Conservation (phyloP, 2,113 vertebrate genomes). For the Anolis carolinensis region DNA sequence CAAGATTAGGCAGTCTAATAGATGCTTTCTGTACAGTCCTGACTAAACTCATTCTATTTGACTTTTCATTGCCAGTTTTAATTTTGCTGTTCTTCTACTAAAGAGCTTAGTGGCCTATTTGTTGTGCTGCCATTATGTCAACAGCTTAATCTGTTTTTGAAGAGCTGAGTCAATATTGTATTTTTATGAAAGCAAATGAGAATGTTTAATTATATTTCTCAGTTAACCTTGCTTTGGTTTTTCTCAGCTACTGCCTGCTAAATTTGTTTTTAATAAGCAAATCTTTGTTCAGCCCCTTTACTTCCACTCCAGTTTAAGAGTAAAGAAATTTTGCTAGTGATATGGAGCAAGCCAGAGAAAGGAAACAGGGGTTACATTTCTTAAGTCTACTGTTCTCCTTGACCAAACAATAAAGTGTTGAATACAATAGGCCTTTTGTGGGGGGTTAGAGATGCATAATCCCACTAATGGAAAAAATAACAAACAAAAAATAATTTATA, state of each 20-base stretch:
- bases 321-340: not conserved
- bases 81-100: constrained; percentile 68
- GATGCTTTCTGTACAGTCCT: constrained; percentile 57
- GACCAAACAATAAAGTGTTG: not conserved
- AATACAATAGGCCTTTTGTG: not conserved
- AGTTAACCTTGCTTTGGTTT: constrained; percentile 65
- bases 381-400: fast-evolving
- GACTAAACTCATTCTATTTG: constrained; percentile 67
- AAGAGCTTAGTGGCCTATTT: constrained; percentile 63
- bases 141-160: constrained; percentile 71
- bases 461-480: too few relatives aligned
- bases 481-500: too few relatives aligned
- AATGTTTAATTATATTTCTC: constrained; percentile 71
- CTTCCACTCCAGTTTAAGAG: not conserved
- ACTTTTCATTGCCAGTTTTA: constrained; percentile 59
- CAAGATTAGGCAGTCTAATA: constrained; percentile 64
- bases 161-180: constrained; percentile 68
- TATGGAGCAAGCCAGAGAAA: not conserved
- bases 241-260: constrained; percentile 47
- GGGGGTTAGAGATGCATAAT: too few relatives aligned
- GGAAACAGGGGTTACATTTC: not conserved
- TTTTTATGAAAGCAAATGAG: constrained; percentile 68
- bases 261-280: constrained; percentile 61
- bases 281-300: constrained; percentile 51
- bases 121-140: constrained; percentile 61